These are phyloP conservation scores for Bombyx mandarina DNA, from an alignment of 1,140 invertebrate genomes.

Conservation along the genomic window DNA sequence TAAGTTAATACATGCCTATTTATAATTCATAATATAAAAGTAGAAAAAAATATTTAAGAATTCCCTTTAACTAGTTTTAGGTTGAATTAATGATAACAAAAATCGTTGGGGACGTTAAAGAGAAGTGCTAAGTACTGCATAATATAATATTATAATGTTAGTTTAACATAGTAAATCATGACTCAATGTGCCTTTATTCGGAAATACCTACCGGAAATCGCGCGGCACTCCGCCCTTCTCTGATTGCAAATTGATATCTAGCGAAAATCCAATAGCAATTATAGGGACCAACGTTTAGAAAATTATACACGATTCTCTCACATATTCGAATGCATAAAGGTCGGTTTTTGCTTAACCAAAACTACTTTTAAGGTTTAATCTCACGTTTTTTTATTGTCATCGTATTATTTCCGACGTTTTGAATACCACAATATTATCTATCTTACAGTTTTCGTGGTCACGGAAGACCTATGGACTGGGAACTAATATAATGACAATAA, in stretches of 20 bases:
- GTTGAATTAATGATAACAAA: conserved; percentile 35
- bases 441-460: no score
- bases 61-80: conserved; percentile 64
- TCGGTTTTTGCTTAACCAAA: no score
- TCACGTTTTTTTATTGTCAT: no score
- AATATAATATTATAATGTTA: conserved; percentile 11
- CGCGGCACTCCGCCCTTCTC: conserved; percentile 42
- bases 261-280: conserved; percentile 60
- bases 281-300: conserved; percentile 69
- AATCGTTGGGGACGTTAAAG: conserved; percentile 32
- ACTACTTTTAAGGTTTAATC: no score
- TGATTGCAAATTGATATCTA: conserved; percentile 26
- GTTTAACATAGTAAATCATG: conserved; percentile 51
- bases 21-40: conserved; percentile 31
- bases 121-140: conserved; percentile 45
- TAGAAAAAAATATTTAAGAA: conserved; percentile 50
- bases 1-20: no score
- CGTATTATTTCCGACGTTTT: no score
- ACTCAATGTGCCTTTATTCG: conserved; percentile 68
- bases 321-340: conserved; percentile 21
- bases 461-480: no score
- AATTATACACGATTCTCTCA: conserved; percentile 62
- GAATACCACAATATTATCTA: no score
- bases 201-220: conserved; percentile 48
- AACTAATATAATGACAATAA: no score